phyloP scores from a whole-genome alignment of 2,888 invertebrate species.

The Rambutsinella grinnellia region DNA sequence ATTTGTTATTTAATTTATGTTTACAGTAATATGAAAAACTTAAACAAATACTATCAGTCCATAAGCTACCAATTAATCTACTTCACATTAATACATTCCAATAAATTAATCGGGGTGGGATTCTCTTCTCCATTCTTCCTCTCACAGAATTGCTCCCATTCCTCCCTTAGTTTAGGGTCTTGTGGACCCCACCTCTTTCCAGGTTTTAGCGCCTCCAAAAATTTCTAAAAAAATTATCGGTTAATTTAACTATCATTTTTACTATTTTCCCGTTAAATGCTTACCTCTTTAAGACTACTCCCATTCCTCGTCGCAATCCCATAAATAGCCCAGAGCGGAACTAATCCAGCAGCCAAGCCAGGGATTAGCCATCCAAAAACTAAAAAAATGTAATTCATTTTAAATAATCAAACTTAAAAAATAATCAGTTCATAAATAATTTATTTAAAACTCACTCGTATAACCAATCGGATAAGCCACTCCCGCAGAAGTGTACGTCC shows the following conservation, averaged over 20 bases:
- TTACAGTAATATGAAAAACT: no score
- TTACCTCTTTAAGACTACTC: conserved; percentile 24
- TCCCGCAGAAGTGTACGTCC: neutral
- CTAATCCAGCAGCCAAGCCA: conserved; percentile 69
- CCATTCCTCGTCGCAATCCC: conserved; percentile 66
- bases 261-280: no score
- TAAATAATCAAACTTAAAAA: no score
- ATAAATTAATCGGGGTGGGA: no score
- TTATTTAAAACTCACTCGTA: conserved; percentile 3
- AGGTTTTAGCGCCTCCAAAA: conserved; percentile 47
- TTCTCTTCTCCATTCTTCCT: no score
- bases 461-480: conserved; percentile 1
- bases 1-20: no score
- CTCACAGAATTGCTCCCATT: conserved; percentile 39
- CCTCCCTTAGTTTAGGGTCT: conserved; percentile 37
- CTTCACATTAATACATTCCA: no score
- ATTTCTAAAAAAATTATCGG: no score
- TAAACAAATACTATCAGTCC: no score
- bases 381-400: no score
- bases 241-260: no score
- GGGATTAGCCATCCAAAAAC: conserved; percentile 55
- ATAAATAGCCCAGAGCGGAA: conserved; percentile 72
- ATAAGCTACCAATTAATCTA: no score
- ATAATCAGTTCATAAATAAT: neutral
- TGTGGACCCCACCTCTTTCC: conserved; percentile 65